phyloP scores from a whole-genome alignment of 2,113 vertebrate species.

The Cyprinodon tularosa region DNA sequence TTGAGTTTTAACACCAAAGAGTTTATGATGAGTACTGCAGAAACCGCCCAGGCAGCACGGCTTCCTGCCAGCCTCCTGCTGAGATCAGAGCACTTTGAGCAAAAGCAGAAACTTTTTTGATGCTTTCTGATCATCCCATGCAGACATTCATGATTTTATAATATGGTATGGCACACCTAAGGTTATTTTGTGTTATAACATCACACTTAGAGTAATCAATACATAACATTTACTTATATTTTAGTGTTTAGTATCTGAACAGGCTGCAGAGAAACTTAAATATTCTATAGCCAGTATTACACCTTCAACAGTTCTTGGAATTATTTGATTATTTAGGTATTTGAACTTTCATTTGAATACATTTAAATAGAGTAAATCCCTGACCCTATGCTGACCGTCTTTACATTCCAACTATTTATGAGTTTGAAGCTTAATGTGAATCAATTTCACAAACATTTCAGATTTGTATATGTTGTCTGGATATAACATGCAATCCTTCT shows the following conservation, averaged over 20 bases:
- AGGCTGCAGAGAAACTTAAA: not conserved
- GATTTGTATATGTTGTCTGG: too few relatives aligned
- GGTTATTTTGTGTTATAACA: not conserved
- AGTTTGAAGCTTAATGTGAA: too few relatives aligned
- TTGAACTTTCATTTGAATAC: not conserved
- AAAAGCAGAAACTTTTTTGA: slow-evolving; percentile 13
- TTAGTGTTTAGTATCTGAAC: not conserved
- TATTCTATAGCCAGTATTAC: not conserved
- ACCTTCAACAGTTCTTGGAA: not conserved
- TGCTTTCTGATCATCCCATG: not conserved
- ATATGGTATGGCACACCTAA: not conserved
- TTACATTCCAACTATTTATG: too few relatives aligned
- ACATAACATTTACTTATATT: too few relatives aligned
- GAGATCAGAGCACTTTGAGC: not conserved
- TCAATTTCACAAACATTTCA: too few relatives aligned
- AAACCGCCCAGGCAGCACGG: not conserved
- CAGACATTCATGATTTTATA: not conserved
- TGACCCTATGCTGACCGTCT: too few relatives aligned
- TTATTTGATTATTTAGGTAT: not conserved
- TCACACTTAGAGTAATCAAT: not conserved
- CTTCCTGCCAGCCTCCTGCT: not conserved
- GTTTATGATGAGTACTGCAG: not conserved
- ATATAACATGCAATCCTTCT: too few relatives aligned
- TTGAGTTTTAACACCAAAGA: not conserved
- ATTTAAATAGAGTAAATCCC: too few relatives aligned